Conservation (phyloP, 2,113 vertebrate species). For the Malurus cyaneus region DNA sequence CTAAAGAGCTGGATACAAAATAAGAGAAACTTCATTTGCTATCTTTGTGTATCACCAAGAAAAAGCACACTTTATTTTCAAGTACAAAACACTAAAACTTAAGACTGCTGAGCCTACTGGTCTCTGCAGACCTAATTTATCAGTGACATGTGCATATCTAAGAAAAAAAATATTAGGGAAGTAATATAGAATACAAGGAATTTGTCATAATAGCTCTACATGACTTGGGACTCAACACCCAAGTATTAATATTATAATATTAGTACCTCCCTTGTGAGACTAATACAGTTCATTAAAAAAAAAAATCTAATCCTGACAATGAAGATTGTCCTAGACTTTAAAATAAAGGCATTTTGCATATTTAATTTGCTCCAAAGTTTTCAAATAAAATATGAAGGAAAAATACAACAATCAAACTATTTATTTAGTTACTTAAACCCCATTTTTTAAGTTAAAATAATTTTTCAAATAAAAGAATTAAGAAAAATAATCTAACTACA, state of each 20-base stretch:
- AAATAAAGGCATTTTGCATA: neutral
- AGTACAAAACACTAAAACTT: neutral
- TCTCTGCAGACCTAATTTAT: neutral
- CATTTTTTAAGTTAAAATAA: neutral
- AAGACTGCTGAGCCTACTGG: neutral
- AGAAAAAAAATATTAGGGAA: neutral
- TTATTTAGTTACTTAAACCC: neutral
- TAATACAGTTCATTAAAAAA: neutral
- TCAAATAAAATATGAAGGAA: neutral
- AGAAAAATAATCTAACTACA: neutral
- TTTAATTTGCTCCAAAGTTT: neutral
- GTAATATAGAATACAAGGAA: neutral
- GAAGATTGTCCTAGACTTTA: neutral
- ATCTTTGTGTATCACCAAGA: neutral
- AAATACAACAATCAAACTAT: neutral
- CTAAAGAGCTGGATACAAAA: neutral
- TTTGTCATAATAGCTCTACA: fast-evolving
- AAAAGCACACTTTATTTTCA: neutral
- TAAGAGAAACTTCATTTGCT: neutral
- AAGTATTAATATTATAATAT: neutral
- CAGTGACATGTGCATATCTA: neutral
- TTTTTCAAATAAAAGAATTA: neutral
- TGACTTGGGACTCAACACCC: neutral
- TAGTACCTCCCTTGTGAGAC: neutral
- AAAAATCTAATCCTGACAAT: neutral